Evolutionary conservation across 2,113 vertebrate genomes (phyloP).

Genomic region (Amblyopsis rosae): DNA sequence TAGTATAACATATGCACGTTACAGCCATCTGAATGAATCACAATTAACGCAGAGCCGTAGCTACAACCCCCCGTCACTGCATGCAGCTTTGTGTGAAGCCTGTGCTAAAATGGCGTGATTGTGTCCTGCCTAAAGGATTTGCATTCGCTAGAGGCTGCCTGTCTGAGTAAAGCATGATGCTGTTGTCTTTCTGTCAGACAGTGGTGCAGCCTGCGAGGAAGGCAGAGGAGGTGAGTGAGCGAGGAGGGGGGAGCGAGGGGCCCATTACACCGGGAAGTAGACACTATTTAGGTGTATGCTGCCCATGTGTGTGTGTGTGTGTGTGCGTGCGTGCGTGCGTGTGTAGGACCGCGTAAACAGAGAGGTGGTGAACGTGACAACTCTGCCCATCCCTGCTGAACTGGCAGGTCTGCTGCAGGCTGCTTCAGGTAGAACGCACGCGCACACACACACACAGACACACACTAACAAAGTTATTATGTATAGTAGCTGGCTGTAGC

Average conservation of each 20-base stretch:
- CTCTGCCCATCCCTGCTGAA: slow-evolving; percentile 88
- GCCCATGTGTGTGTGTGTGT: not conserved
- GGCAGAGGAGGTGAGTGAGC: slow-evolving; percentile 77
- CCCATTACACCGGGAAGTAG: not conserved
- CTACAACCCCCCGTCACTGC: too few species aligned
- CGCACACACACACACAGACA: slow-evolving; percentile 12
- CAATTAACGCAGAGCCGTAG: too few species aligned
- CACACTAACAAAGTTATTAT: not conserved
- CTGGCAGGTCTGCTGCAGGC: slow-evolving; percentile 83
- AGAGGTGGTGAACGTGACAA: slow-evolving; percentile 89
- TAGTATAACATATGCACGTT: too few species aligned
- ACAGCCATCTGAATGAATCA: too few species aligned
- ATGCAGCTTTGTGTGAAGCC: too few species aligned
- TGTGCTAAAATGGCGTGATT: too few species aligned
- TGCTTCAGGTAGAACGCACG: slow-evolving; percentile 71
- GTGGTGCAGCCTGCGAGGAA: slow-evolving; percentile 76
- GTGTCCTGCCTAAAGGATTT: not conserved
- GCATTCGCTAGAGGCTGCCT: not conserved
- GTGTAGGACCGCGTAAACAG: slow-evolving; percentile 87
- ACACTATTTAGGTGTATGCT: not conserved
- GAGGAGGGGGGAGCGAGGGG: slow-evolving; percentile 25
- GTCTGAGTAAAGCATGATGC: slow-evolving; percentile 45
- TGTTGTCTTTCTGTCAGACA: slow-evolving; percentile 68
- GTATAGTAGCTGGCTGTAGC: not conserved
- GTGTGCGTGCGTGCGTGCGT: slow-evolving; percentile 7